phyloP scores from a whole-genome alignment of 1,140 invertebrate species.

The Hyposmocoma kahamanoa region DNA sequence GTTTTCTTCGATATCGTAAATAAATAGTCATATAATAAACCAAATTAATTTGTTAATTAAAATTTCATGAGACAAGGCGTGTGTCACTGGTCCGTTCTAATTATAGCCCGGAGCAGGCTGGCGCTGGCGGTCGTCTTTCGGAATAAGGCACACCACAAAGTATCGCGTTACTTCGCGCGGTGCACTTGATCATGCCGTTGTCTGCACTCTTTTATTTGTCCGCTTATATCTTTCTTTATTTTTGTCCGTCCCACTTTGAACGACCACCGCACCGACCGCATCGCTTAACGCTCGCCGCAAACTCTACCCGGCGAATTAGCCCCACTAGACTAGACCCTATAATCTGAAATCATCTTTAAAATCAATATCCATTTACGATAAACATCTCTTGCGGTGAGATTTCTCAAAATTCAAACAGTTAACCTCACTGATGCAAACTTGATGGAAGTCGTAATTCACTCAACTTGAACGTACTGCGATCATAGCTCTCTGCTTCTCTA shows the following conservation, averaged over 20 bases:
- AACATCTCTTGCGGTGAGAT: constrained; percentile 17
- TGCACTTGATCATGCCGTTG: constrained; percentile 66
- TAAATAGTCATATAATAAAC: too few species aligned
- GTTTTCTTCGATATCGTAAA: too few species aligned
- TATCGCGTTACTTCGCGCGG: constrained; percentile 61
- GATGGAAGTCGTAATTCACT: not conserved
- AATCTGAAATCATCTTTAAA: constrained; percentile 32
- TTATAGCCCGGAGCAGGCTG: too few species aligned
- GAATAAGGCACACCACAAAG: constrained; percentile 37
- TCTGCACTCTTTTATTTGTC: constrained; percentile 57
- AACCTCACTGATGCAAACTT: not conserved
- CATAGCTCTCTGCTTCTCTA: constrained; percentile 19
- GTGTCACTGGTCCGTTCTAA: too few species aligned
- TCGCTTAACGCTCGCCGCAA: constrained; percentile 46
- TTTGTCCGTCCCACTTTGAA: constrained; percentile 51
- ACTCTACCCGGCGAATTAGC: constrained; percentile 23
- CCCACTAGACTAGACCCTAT: constrained; percentile 7
- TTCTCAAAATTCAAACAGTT: constrained; percentile 4
- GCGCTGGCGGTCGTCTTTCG: not conserved
- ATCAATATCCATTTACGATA: constrained; percentile 34
- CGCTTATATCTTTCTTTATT: constrained; percentile 31
- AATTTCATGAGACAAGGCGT: too few species aligned
- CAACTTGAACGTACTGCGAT: not conserved
- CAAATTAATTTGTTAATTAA: too few species aligned
- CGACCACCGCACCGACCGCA: constrained; percentile 40